Base-by-base conservation (phyloP, 2,797 vertebrate genomes). In the Scyliorhinus canicula region DNA sequence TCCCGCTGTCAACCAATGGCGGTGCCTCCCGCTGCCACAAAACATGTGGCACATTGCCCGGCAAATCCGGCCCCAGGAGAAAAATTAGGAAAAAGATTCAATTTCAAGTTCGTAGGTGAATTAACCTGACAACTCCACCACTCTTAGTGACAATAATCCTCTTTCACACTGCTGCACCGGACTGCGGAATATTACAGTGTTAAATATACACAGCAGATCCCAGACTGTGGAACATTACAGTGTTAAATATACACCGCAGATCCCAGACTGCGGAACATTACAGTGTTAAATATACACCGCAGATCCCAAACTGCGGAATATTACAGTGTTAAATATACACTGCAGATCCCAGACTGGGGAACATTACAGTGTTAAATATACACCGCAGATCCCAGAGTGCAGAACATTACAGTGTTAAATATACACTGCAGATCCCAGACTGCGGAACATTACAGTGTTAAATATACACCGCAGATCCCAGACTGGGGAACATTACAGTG, bases 281-380 rank as follows among this genome's bases (percentile, higher is more conserved):
- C 9, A 31, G 85, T 88, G 26, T 31, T 88, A 31, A 88, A 88
- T 57, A 88, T 88, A 88, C 85, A 88, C 28, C 57, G 85, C 52
- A 35, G 28, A 55, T 88, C 50, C 50, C 85, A 2, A 11, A 88
- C 85, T 55, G 52, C 52, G 16, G 31, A 57, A 88, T 52, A 88
- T 77, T 35, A 88, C 9, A 31, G 85, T 88, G 26, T 31, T 88
- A 31, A 88, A 88, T 57, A 88, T 88, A 88, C 85, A 88, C 28
- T 88, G 85, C 52, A 35, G 28, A 55, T 88, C 50, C 50, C 85
- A 2, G 28, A 88, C 85, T 55, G 52, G 28, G 16, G 31, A 57
- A 88, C 85, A 88, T 77, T 35, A 88, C 9, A 31, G 85, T 88
- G 26, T 31, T 88, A 31, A 88, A 88, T 57, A 88, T 88, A 88